Evolutionary conservation across 35 echinoderm and acorn worm species (phyloP).

Genomic region (Apostichopus parvimensis): DNA sequence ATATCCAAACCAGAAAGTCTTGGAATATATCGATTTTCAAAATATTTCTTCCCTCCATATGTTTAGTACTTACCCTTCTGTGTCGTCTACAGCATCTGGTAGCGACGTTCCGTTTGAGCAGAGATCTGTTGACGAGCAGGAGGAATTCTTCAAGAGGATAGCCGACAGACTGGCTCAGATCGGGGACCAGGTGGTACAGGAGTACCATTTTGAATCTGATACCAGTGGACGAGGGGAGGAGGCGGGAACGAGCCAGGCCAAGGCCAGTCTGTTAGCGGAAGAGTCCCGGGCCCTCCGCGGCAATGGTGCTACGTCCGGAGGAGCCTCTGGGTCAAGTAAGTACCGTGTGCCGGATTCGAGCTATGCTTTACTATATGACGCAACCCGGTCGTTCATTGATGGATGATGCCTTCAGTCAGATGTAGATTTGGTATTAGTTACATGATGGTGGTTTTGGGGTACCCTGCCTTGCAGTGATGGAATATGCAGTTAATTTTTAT

Average conservation of each 20-base stretch:
- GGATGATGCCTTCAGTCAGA: no score
- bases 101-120: conserved; percentile 77
- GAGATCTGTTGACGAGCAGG: conserved; percentile 60
- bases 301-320: conserved; percentile 16
- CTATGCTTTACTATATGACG: no score
- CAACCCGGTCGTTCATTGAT: no score
- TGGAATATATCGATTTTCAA: no score
- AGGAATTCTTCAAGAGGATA: conserved; percentile 89
- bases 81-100: conserved; percentile 14
- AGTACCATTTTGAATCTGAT: conserved; percentile 66
- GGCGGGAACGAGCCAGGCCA: conserved; percentile 4
- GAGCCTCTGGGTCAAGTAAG: conserved; percentile 43
- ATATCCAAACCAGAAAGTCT: no score
- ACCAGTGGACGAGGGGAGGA: not conserved
- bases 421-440: no score
- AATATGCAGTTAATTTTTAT: no score
- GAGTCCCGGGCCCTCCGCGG: not conserved
- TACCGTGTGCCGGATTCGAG: not conserved
- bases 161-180: conserved; percentile 86
- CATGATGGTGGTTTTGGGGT: no score
- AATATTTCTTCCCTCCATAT: no score
- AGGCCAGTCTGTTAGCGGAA: conserved; percentile 34
- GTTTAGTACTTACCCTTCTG: not conserved
- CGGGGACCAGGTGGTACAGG: conserved; percentile 75
- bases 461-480: no score